Conservation (phyloP, 2,888 invertebrate genomes). For the Drosophila demipolita region DNA sequence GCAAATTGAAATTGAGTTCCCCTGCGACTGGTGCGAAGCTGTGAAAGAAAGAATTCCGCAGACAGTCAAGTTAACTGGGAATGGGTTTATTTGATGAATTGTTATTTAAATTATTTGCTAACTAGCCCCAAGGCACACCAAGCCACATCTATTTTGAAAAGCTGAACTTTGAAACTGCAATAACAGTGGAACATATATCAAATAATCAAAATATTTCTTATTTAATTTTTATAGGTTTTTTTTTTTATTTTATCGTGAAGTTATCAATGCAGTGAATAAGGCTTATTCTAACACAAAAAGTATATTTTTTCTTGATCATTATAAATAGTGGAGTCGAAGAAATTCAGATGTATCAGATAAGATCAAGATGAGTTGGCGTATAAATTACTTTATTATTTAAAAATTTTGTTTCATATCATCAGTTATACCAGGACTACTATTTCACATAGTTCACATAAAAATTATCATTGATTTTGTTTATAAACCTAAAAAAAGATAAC, state of each 20-base stretch:
- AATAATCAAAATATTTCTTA: background rate
- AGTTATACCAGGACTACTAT: background rate
- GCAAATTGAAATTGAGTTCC: slow-evolving; percentile 63
- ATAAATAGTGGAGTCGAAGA: background rate
- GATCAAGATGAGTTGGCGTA: background rate
- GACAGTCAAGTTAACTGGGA: slow-evolving; percentile 17
- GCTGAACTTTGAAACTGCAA: slow-evolving; percentile 9
- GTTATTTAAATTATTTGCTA: slow-evolving; percentile 31
- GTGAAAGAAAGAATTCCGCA: slow-evolving; percentile 10
- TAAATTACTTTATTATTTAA: background rate
- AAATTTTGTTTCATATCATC: background rate
- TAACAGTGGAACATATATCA: background rate
- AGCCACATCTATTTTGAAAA: slow-evolving; percentile 6
- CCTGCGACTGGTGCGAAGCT: slow-evolving; percentile 1
- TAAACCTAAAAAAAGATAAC: too few relatives aligned
- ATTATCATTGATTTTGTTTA: background rate
- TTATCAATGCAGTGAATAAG: too few relatives aligned
- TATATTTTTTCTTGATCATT: background rate
- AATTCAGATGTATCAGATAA: too few relatives aligned
- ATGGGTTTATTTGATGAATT: slow-evolving; percentile 57
- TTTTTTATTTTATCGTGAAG: too few relatives aligned
- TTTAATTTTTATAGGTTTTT: too few relatives aligned
- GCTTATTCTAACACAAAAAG: background rate
- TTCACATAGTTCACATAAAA: background rate
- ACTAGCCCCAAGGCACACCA: slow-evolving; percentile 12